Percentiles rank a stretch among this genome's conserved stretches.
phyloP scores from a whole-genome alignment of 2,797 vertebrate genomes.

The Sphaeramia orbicularis region DNA sequence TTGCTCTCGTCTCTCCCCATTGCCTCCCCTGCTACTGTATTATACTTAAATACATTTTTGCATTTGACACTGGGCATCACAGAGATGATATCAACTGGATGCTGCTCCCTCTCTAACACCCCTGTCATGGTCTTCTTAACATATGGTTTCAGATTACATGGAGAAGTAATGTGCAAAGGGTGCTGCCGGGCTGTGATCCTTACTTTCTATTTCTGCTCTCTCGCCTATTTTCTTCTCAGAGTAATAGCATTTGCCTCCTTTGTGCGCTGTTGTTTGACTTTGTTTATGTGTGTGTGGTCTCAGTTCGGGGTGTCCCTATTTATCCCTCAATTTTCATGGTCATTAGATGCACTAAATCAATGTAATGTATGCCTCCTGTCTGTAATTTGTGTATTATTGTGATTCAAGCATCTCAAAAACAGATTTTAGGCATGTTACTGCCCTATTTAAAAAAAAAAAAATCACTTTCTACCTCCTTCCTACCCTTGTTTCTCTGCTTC shows the following conservation, averaged over 20 bases:
- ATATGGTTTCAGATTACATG: conserved; percentile 40
- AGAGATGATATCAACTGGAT: conserved; percentile 53
- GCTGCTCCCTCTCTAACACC: conserved; percentile 18
- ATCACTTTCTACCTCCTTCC: conserved; percentile 25
- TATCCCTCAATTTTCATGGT: conserved; percentile 28
- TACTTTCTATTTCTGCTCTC: neutral
- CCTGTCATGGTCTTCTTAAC: conserved; percentile 51
- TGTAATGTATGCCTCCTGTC: conserved; percentile 28
- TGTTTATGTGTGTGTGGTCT: conserved; percentile 33
- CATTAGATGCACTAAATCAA: conserved; percentile 54
- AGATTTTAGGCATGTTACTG: conserved; percentile 27
- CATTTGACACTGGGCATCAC: conserved; percentile 54
- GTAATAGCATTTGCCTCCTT: conserved; percentile 8
- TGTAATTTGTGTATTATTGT: conserved; percentile 40
- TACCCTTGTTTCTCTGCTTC: conserved; percentile 5
- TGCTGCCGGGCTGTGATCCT: conserved; percentile 14
- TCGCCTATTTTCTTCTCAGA: conserved; percentile 16
- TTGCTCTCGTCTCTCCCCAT: conserved; percentile 38
- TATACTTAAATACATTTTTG: conserved; percentile 71
- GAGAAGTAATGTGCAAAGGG: conserved; percentile 27
- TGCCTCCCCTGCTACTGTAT: conserved; percentile 50
- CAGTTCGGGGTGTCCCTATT: conserved; percentile 17
- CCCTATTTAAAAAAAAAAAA: no score
- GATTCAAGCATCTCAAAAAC: conserved; percentile 48
- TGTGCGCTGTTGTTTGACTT: conserved; percentile 28